Percentiles rank a stretch among this genome's conserved stretches.
phyloP scores from a whole-genome alignment of 2,888 invertebrate genomes.

The Gisinianus flammeolus region DNA sequence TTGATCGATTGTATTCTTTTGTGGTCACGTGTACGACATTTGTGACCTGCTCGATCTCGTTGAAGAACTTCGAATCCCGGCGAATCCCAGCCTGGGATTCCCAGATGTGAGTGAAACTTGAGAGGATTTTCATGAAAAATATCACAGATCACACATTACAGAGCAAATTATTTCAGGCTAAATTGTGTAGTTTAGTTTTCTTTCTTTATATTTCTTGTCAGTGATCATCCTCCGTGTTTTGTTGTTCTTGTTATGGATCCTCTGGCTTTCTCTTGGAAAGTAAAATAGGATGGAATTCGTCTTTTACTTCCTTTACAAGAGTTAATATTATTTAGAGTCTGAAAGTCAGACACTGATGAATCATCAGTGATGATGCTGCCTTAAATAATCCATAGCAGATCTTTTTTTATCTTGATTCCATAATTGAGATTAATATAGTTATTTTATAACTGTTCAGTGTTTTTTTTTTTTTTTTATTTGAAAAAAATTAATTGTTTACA shows the following conservation, averaged over 20 bases:
- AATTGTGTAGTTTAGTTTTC: background rate
- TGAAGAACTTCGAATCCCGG: no score
- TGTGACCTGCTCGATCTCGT: no score
- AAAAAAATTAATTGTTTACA: slow-evolving; percentile 15
- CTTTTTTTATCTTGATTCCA: background rate
- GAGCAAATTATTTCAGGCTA: background rate
- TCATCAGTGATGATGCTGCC: background rate
- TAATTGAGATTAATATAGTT: background rate
- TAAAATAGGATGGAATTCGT: no score
- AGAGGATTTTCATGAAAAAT: background rate
- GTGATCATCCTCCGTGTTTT: background rate
- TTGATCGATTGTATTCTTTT: no score
- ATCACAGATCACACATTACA: background rate
- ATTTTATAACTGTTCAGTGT: background rate
- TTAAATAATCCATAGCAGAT: background rate
- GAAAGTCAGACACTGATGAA: background rate
- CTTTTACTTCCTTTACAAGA: no score
- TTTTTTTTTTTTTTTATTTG: background rate
- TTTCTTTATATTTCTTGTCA: background rate
- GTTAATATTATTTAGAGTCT: no score
- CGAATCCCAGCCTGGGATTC: background rate
- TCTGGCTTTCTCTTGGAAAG: no score
- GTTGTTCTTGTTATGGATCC: background rate
- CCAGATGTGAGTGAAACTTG: background rate
- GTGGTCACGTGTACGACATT: no score